Evolutionary conservation across 2,888 invertebrate species (phyloP).

Genomic region (Operophtera brumata): DNA sequence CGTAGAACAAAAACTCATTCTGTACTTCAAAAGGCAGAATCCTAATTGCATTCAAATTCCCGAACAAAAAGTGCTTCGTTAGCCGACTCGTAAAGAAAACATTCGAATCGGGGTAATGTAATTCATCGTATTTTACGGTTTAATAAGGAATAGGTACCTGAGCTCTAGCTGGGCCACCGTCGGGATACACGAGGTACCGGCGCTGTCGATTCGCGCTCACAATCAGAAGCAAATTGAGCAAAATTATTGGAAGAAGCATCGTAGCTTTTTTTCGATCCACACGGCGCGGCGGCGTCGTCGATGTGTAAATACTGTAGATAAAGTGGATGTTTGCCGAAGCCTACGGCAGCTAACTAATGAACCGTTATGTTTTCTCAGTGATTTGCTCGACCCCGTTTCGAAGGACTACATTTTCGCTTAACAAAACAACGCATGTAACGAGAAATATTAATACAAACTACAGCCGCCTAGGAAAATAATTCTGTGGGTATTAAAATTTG

Average conservation of each 20-base stretch:
- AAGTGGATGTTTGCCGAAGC: slow-evolving; percentile 70
- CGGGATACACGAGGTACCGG: slow-evolving; percentile 80
- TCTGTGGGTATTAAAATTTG: too few species aligned
- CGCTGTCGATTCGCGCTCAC: slow-evolving; percentile 62
- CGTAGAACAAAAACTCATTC: slow-evolving; percentile 43
- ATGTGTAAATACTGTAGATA: slow-evolving; percentile 65
- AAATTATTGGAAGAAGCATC: slow-evolving; percentile 59
- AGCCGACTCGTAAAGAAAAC: slow-evolving; percentile 69
- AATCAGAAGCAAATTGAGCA: slow-evolving; percentile 53
- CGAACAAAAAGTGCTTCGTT: slow-evolving; percentile 76
- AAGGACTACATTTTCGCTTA: slow-evolving; percentile 36
- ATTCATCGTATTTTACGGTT: slow-evolving; percentile 44
- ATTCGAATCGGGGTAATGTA: slow-evolving; percentile 69
- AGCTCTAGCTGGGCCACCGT: slow-evolving; percentile 80
- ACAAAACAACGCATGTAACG: slow-evolving; percentile 38
- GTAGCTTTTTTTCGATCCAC: slow-evolving; percentile 24
- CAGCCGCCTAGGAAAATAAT: not conserved
- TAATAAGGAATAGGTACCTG: slow-evolving; percentile 61
- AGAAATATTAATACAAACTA: not conserved
- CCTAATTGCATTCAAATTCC: slow-evolving; percentile 76
- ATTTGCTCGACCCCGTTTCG: slow-evolving; percentile 59
- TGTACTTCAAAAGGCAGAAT: slow-evolving; percentile 51
- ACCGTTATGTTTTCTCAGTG: slow-evolving; percentile 77
- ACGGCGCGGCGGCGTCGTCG: slow-evolving; percentile 48
- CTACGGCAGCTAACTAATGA: slow-evolving; percentile 67